Percentiles rank a stretch among this genome's conserved stretches.
Evolutionary conservation across 2,888 invertebrate genomes (phyloP).

Genomic region (Podotricha telesiphe): DNA sequence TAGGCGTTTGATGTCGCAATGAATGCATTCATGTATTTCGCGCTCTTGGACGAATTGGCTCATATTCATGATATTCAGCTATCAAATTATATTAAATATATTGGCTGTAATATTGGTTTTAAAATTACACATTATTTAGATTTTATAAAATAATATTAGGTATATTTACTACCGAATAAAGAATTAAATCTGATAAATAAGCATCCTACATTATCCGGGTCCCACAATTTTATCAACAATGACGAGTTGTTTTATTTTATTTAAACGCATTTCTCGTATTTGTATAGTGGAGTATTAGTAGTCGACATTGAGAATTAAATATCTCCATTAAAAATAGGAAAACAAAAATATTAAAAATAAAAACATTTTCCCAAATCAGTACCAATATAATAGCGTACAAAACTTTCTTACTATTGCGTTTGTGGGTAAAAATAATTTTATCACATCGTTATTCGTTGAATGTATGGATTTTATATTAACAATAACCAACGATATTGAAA

Average conservation of each 20-base stretch:
- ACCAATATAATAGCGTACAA: not conserved
- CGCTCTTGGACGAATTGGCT: slow-evolving; percentile 4
- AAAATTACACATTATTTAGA: no score
- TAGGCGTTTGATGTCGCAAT: slow-evolving; percentile 45
- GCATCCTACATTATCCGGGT: not conserved
- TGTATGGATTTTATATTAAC: slow-evolving; percentile 30
- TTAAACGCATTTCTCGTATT: no score
- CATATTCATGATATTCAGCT: slow-evolving; percentile 1
- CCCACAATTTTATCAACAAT: not conserved
- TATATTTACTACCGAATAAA: no score
- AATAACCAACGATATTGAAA: slow-evolving; percentile 42
- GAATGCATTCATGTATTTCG: slow-evolving; percentile 19
- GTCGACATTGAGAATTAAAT: no score
- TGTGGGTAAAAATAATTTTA: not conserved
- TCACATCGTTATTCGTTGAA: not conserved
- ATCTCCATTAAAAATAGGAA: no score
- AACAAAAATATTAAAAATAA: no score
- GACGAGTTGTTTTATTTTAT: no score
- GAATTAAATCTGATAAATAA: no score
- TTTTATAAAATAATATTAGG: no score
- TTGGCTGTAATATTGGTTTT: no score
- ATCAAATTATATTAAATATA: slow-evolving; percentile 3
- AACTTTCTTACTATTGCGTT: not conserved
- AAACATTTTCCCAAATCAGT: not conserved
- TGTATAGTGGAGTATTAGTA: no score